phyloP scores from a whole-genome alignment of 2,888 invertebrate genomes.

The Pammene fasciana region DNA sequence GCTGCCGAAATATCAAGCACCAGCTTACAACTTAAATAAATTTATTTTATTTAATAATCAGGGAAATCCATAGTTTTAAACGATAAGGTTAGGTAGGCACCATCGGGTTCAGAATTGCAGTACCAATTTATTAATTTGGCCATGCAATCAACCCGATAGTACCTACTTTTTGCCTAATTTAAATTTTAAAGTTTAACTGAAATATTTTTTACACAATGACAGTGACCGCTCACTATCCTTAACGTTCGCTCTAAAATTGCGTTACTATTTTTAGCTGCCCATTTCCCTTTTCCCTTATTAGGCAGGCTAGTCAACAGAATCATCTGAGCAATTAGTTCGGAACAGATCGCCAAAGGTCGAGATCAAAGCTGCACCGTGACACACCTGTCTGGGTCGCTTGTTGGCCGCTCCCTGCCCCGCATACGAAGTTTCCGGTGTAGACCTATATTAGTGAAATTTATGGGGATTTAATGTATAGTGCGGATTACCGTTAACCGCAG shows the following conservation, averaged over 20 bases:
- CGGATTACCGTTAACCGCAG: not conserved
- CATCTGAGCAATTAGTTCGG: constrained; percentile 37
- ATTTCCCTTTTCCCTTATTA: constrained; percentile 10
- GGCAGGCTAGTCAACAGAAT: constrained; percentile 22
- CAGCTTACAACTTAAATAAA: no score
- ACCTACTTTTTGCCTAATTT: no score
- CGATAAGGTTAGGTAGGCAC: no score
- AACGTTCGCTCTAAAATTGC: not conserved
- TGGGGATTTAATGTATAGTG: not conserved
- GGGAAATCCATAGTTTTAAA: no score
- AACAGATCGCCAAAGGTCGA: constrained; percentile 40
- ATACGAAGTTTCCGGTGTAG: constrained; percentile 21
- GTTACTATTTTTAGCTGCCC: not conserved
- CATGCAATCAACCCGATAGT: no score
- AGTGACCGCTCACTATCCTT: no score
- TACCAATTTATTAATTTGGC: no score
- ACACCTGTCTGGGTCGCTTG: constrained; percentile 40
- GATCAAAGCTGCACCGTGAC: constrained; percentile 37
- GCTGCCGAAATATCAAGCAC: no score
- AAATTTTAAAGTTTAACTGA: no score
- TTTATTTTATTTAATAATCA: no score
- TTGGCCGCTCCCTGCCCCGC: constrained; percentile 15
- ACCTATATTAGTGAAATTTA: not conserved
- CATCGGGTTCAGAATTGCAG: no score
- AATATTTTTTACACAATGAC: no score